Conservation (phyloP, 2,888 invertebrate species). For the Mallateleia sp. region DNA sequence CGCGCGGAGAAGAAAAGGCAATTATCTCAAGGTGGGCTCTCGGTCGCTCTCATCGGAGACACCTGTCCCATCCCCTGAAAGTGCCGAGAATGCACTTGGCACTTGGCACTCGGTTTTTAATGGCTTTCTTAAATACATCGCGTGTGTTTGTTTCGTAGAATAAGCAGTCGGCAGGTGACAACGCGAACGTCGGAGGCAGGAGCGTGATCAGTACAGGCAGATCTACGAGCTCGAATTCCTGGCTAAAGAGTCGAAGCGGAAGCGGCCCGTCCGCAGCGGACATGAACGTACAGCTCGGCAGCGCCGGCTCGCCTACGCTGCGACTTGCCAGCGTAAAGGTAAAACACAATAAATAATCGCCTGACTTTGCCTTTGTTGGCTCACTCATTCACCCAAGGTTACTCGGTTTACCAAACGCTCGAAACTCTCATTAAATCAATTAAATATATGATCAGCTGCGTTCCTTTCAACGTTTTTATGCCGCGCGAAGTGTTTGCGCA, state of each 20-base stretch:
- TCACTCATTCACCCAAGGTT: not conserved
- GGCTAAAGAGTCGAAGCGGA: conserved; percentile 87
- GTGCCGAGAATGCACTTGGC: conserved; percentile 45
- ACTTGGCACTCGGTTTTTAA: conserved; percentile 50
- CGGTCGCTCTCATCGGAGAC: conserved; percentile 31
- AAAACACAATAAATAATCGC: conserved; percentile 47
- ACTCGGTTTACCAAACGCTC: not conserved
- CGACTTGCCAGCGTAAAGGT: conserved; percentile 90
- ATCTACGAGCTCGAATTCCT: conserved; percentile 87
- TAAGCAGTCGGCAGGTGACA: conserved; percentile 86
- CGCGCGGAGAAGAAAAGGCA: conserved; percentile 42
- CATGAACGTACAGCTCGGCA: conserved; percentile 91
- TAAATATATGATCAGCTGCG: too few species aligned
- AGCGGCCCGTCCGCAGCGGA: conserved; percentile 88
- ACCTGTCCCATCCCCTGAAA: conserved; percentile 53
- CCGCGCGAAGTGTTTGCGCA: too few species aligned
- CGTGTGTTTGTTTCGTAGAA: conserved; percentile 83
- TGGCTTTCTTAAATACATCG: conserved; percentile 59
- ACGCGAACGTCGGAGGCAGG: conserved; percentile 83
- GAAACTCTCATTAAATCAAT: not conserved
- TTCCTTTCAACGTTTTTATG: too few species aligned
- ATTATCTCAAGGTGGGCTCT: conserved; percentile 58
- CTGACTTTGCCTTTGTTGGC: not conserved
- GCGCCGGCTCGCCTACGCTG: conserved; percentile 90
- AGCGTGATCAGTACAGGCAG: conserved; percentile 82